Conservation (phyloP, 2,888 invertebrate species). For the Drosophila paucipuncta region DNA sequence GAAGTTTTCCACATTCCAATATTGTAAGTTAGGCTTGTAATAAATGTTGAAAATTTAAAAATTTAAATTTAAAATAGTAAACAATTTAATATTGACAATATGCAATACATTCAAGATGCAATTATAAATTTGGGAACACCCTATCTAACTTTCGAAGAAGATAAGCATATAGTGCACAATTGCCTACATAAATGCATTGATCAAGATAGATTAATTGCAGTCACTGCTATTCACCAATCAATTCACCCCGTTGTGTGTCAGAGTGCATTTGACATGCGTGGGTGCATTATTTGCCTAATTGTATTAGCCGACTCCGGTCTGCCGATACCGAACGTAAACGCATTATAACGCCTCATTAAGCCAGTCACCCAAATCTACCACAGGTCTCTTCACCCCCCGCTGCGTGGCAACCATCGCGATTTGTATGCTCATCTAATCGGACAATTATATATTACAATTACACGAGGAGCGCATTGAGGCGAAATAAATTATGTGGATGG, state of each 20-base stretch:
- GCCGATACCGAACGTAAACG: slow-evolving; percentile 62
- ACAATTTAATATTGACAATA: not conserved
- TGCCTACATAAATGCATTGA: slow-evolving; percentile 7
- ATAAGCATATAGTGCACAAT: slow-evolving; percentile 24
- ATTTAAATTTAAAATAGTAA: not conserved
- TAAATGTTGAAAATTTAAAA: not conserved
- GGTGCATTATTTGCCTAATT: slow-evolving; percentile 71
- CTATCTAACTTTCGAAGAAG: slow-evolving; percentile 35
- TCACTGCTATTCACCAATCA: not conserved
- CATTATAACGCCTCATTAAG: slow-evolving; percentile 76
- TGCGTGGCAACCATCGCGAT: slow-evolving; percentile 42
- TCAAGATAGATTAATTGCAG: slow-evolving; percentile 17
- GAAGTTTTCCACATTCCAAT: not conserved
- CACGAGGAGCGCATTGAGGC: slow-evolving; percentile 63
- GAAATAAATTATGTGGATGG: slow-evolving; percentile 62
- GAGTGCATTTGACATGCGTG: slow-evolving; percentile 56
- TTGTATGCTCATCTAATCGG: slow-evolving; percentile 55
- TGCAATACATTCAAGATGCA: not conserved
- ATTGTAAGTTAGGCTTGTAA: not conserved
- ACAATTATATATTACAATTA: slow-evolving; percentile 78
- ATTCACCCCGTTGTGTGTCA: not conserved
- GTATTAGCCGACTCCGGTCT: slow-evolving; percentile 64
- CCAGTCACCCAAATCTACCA: slow-evolving; percentile 6
- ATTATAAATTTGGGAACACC: not conserved
- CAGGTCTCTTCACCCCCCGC: not conserved